Base-by-base conservation (phyloP, 2,888 invertebrate species). In the Stenchaetothrips biformis region DNA sequence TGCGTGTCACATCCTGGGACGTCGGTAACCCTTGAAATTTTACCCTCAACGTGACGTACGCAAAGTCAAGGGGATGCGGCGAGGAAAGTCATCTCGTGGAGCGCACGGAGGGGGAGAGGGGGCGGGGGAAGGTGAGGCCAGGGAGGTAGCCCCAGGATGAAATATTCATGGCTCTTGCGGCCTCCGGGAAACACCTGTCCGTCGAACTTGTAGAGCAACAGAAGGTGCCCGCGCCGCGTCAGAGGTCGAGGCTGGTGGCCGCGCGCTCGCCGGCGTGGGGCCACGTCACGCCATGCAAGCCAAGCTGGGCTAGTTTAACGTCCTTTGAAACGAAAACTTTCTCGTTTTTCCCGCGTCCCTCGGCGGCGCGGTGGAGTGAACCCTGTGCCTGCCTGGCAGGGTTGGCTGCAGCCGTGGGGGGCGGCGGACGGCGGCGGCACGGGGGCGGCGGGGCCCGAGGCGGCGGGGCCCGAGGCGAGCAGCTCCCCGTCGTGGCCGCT, bases 131-230 rank as follows among this genome's bases (percentile, higher is more conserved):
- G 25, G 67, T 25, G 25, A 11, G 25, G 21, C 67, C 25, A 7
- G 67, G 67, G 6, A 74, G 25, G 67, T 25, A 25, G 67, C 25
- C 67, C 67, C 25, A 7, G 67, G 25, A 74, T 74, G 67, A 74
- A 74, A 74, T 74, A 74, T 74, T 74, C 67, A 74, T 74, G 67
- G 67, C 67, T 21, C 67, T 25, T 74, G 25, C 67, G 67, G 25
- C 67, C 67, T 21, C 67, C 67, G 67, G 67, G 67, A 74, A 25
- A 25, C 67, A 25, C 25, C 67, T 74, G 67, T 74, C 67, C 67
- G 67, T 25, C 67, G 67, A 25, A 74, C 67, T 21, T 67, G 67
- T 21, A 21, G 67, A 67, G 67, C 67, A 21, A 74, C 67, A 74
- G 25, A 74, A 74, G 67, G 67, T 25, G 67, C 21, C 21, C 9